Conservation (phyloP, 37 sponge, comb jelly and placozoan genomes). For the Cladorhizidae sp. region DNA sequence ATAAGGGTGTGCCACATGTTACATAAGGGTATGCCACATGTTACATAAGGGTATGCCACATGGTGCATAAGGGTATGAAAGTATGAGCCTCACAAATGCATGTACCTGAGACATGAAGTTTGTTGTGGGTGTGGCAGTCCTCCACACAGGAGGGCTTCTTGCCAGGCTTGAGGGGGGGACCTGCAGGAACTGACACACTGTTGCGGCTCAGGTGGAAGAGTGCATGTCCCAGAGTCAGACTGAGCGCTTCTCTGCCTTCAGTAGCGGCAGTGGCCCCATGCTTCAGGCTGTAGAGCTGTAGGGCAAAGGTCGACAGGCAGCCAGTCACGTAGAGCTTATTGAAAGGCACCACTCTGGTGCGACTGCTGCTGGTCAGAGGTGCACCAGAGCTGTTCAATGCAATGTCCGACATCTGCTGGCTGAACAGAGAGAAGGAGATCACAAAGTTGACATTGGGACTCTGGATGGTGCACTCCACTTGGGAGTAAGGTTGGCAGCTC, state of each 20-base stretch:
- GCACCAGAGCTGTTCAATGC: not conserved
- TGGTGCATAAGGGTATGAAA: too few species aligned
- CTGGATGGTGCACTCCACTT: slow-evolving; percentile 76
- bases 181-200: not conserved
- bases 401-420: slow-evolving; percentile 16
- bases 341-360: slow-evolving; percentile 20
- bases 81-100: not conserved
- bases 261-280: not conserved
- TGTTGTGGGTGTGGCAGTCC: slow-evolving; percentile 19
- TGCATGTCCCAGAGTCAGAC: slow-evolving; percentile 71
- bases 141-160: slow-evolving; percentile 10
- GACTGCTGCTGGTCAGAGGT: not conserved
- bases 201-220: slow-evolving; percentile 70
- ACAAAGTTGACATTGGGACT: slow-evolving; percentile 78
- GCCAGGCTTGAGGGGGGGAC: not conserved
- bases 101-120: slow-evolving; percentile 65
- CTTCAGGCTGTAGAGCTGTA: slow-evolving; percentile 48
- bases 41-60: too few species aligned
- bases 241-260: slow-evolving; percentile 56
- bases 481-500: slow-evolving; percentile 85
- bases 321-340: slow-evolving; percentile 76
- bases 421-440: slow-evolving; percentile 77
- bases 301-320: slow-evolving; percentile 59
- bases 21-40: too few species aligned
- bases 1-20: too few species aligned